Evolutionary conservation across 2,113 vertebrate species (phyloP).

Genomic region (Gadus chalcogrammus): DNA sequence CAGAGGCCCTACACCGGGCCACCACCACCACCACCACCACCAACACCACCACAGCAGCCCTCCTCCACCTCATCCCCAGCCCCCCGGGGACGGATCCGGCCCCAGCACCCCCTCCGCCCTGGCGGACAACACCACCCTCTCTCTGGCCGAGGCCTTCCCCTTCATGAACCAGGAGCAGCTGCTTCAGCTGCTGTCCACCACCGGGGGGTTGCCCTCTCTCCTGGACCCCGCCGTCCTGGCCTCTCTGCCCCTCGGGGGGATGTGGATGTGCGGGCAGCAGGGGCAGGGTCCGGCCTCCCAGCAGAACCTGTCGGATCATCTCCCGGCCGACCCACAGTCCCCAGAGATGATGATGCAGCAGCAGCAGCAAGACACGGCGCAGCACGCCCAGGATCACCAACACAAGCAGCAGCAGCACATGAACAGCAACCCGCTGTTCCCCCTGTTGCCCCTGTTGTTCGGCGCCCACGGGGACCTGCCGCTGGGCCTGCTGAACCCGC

Average conservation of each 20-base stretch:
- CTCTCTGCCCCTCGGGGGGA: conserved; percentile 72
- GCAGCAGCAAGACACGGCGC: conserved; percentile 58
- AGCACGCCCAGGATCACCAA: conserved; percentile 64
- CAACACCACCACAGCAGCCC: conserved; percentile 51
- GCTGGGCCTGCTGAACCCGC: conserved; percentile 69
- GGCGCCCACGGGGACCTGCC: conserved; percentile 77
- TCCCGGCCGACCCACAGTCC: conserved; percentile 63
- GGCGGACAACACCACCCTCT: conserved; percentile 55
- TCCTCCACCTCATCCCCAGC: conserved; percentile 23
- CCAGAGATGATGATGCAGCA: conserved; percentile 63
- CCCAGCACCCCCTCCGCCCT: conserved; percentile 38
- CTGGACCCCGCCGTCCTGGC: conserved; percentile 70
- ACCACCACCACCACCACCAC: conserved; percentile 64
- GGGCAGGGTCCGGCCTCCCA: conserved; percentile 45
- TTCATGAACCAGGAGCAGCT: conserved; percentile 86
- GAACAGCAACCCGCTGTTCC: conserved; percentile 59
- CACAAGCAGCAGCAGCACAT: conserved; percentile 54
- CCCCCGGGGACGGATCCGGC: conserved; percentile 44
- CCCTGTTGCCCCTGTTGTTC: conserved; percentile 65
- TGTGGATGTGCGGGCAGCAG: conserved; percentile 68
- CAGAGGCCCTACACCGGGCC: conserved; percentile 60
- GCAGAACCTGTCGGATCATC: conserved; percentile 47
- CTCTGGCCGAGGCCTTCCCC: conserved; percentile 80
- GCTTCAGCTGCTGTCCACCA: conserved; percentile 78
- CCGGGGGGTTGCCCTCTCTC: conserved; percentile 69